Percentiles rank a stretch among this genome's conserved stretches.
phyloP scores from a whole-genome alignment of 2,888 invertebrate species.

The Drosophila vallismaia region DNA sequence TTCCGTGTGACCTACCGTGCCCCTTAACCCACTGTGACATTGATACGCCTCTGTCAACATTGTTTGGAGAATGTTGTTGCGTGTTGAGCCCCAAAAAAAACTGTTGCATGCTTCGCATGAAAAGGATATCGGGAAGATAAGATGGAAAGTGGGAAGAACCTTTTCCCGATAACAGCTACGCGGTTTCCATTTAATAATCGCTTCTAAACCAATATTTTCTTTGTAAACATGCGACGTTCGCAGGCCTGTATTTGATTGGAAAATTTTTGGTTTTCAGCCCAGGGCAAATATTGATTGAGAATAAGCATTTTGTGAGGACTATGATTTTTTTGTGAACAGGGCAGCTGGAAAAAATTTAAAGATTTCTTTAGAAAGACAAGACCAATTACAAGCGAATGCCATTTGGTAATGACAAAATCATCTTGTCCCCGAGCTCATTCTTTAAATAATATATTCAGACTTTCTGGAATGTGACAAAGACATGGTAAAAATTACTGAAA shows the following conservation, averaged over 20 bases:
- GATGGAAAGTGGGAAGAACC: conserved; percentile 10
- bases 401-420: conserved; percentile 38
- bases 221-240: conserved; percentile 21
- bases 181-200: conserved; percentile 40
- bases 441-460: conserved; percentile 17
- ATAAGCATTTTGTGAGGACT: conserved; percentile 12
- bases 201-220: conserved; percentile 49
- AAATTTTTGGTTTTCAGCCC: conserved; percentile 21
- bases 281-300: conserved; percentile 35
- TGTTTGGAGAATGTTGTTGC: conserved; percentile 40
- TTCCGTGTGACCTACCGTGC: background rate
- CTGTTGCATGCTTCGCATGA: conserved; percentile 29
- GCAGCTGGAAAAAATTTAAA: conserved; percentile 22
- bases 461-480: conserved; percentile 24
- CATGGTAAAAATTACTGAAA: conserved; percentile 9
- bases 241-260: conserved; percentile 33
- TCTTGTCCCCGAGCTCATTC: conserved; percentile 20
- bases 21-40: conserved; percentile 22
- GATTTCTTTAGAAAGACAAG: conserved; percentile 23
- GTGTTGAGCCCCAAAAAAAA: conserved; percentile 21
- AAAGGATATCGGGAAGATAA: conserved; percentile 17
- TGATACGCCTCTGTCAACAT: conserved; percentile 54
- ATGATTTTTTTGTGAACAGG: conserved; percentile 6
- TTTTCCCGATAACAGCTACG: conserved; percentile 10
- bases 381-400: conserved; percentile 34